Evolutionary conservation across 2,113 vertebrate species (phyloP).

Genomic region (Malurus alboscapulatus): DNA sequence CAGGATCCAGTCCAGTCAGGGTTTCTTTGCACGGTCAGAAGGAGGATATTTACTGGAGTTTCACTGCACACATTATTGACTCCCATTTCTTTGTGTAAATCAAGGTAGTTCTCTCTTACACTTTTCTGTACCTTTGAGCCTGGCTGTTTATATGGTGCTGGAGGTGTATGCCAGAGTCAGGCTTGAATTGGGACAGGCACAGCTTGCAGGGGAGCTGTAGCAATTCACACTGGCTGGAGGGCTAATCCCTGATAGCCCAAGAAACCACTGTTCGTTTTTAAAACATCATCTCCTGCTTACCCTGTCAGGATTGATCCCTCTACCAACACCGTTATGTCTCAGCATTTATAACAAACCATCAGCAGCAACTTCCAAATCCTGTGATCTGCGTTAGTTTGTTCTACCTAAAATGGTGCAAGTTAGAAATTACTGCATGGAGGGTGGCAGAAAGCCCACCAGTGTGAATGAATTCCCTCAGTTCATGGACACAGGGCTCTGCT

Average conservation of each 20-base stretch:
- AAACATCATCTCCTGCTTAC: neutral
- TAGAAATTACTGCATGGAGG: neutral
- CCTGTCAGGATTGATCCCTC: neutral
- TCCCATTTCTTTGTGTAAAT: neutral
- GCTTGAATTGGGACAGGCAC: neutral
- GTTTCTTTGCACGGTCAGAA: neutral
- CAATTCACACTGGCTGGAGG: neutral
- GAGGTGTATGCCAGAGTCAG: neutral
- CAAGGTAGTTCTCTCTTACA: neutral
- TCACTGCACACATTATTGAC: neutral
- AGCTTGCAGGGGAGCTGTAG: neutral
- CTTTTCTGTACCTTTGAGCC: neutral
- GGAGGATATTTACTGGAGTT: neutral
- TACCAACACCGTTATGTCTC: accelerated
- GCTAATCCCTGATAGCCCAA: neutral
- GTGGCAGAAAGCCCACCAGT: neutral
- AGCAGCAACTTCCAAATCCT: neutral
- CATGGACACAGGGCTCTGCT: neutral
- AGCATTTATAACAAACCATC: neutral
- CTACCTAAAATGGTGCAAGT: neutral
- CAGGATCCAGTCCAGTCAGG: neutral
- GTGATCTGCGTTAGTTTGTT: neutral
- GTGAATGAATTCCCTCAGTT: neutral
- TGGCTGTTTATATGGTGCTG: neutral
- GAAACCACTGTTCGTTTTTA: neutral